Percentiles rank a stretch among this genome's conserved stretches.
These are phyloP conservation scores for Bombus picipes DNA, from an alignment of 1,140 invertebrate genomes.

Conservation along the genomic window DNA sequence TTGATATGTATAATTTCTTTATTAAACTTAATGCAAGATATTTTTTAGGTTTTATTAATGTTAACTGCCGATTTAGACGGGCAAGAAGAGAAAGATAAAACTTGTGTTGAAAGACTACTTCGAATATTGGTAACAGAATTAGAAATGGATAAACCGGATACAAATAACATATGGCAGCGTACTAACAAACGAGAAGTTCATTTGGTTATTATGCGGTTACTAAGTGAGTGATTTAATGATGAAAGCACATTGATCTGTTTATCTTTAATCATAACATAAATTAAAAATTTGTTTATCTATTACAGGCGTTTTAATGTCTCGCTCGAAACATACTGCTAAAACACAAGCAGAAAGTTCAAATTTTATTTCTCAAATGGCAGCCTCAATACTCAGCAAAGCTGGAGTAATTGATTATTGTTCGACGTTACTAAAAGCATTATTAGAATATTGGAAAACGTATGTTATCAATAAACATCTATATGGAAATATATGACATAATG, in stretches of 20 bases:
- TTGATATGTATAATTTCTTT: background rate
- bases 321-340: slow-evolving; percentile 86
- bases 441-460: slow-evolving; percentile 92
- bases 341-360: slow-evolving; percentile 85
- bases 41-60: slow-evolving; percentile 91
- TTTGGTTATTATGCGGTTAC: slow-evolving; percentile 92
- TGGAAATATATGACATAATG: background rate
- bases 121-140: slow-evolving; percentile 90
- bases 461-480: slow-evolving; percentile 45
- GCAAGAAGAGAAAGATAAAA: slow-evolving; percentile 90
- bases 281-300: background rate
- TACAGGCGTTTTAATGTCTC: slow-evolving; percentile 89
- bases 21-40: background rate
- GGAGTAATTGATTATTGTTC: slow-evolving; percentile 93
- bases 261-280: background rate
- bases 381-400: slow-evolving; percentile 89
- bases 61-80: slow-evolving; percentile 94
- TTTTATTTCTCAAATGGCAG: slow-evolving; percentile 90
- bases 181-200: slow-evolving; percentile 91
- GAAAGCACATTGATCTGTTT: background rate
- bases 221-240: slow-evolving; percentile 82
- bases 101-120: slow-evolving; percentile 89
- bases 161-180: slow-evolving; percentile 84
- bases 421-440: slow-evolving; percentile 89
- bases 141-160: slow-evolving; percentile 87